Conservation (phyloP, 92 coral and sea anemone genomes). For the Phenganax subtilis region DNA sequence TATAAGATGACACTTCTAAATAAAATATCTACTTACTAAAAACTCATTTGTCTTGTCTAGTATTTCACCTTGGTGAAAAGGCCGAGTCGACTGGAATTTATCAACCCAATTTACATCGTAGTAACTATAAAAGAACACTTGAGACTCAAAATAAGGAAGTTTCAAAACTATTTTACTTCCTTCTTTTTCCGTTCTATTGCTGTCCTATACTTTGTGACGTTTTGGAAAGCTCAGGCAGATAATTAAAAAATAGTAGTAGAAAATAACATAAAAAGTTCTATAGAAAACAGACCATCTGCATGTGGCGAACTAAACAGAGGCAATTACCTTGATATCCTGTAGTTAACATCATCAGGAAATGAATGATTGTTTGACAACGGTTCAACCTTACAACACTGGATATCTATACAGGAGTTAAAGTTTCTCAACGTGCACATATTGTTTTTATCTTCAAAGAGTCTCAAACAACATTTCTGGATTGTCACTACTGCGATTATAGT, state of each 20-base stretch:
- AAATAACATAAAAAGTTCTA: too few species aligned
- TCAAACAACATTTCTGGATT: too few species aligned
- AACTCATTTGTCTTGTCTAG: slow-evolving; percentile 63
- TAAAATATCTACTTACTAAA: slow-evolving; percentile 48
- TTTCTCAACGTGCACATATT: neutral
- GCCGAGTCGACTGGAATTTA: slow-evolving; percentile 70
- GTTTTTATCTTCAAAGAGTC: too few species aligned
- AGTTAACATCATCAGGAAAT: slow-evolving; percentile 63
- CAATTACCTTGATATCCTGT: slow-evolving; percentile 70
- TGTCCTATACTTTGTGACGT: too few species aligned
- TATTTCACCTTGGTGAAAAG: slow-evolving; percentile 63
- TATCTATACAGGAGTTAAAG: slow-evolving; percentile 51
- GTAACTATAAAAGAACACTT: slow-evolving; percentile 47
- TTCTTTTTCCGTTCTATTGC: too few species aligned
- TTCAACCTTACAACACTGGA: slow-evolving; percentile 76
- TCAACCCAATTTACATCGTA: slow-evolving; percentile 74
- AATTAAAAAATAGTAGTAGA: too few species aligned
- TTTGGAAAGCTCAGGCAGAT: too few species aligned
- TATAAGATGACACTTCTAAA: neutral
- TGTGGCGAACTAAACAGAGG: neutral
- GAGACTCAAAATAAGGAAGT: too few species aligned
- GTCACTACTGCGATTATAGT: too few species aligned
- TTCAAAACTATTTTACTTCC: too few species aligned
- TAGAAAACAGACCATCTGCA: neutral
- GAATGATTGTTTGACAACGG: slow-evolving; percentile 70